Percentiles rank a stretch among this genome's conserved stretches.
phyloP scores from a whole-genome alignment of 2,888 invertebrate species.

The Oxystoma pomonae region DNA sequence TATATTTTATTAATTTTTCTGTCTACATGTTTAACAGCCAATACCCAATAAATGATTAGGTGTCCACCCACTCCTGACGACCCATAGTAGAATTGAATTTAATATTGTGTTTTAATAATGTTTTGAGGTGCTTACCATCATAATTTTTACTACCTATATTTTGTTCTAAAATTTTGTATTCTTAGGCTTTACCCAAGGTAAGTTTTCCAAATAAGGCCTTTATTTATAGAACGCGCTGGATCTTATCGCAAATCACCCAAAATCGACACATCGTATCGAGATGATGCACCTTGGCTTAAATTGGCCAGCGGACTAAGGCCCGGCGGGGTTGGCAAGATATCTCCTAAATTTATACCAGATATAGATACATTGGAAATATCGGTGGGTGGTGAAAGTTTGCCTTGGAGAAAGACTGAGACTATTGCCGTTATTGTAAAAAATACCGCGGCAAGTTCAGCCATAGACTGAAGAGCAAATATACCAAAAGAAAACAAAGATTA shows the following conservation, averaged over 20 bases:
- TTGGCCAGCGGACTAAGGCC: constrained; percentile 32
- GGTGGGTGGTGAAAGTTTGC: constrained; percentile 53
- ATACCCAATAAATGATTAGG: no score
- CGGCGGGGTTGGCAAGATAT: constrained; percentile 42
- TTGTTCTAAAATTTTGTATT: no score
- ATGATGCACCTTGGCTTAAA: constrained; percentile 35
- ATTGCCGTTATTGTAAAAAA: constrained; percentile 27
- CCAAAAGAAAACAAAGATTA: constrained; percentile 50
- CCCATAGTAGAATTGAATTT: no score
- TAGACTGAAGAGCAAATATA: constrained; percentile 64
- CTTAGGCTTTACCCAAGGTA: no score
- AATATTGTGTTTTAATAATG: no score
- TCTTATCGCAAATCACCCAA: constrained; percentile 47
- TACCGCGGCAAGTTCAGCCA: constrained; percentile 45
- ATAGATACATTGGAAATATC: constrained; percentile 49
- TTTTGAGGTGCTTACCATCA: no score
- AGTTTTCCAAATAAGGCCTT: no score
- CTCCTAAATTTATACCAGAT: constrained; percentile 35
- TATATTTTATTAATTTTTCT: no score
- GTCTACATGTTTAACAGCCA: no score
- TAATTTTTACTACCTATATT: no score
- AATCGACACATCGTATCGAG: constrained; percentile 35
- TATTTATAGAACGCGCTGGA: constrained; percentile 52
- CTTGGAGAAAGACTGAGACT: constrained; percentile 47
- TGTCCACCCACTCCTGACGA: no score